Evolutionary conservation across 2,888 invertebrate genomes (phyloP).

Genomic region (Trachelus tabidus): DNA sequence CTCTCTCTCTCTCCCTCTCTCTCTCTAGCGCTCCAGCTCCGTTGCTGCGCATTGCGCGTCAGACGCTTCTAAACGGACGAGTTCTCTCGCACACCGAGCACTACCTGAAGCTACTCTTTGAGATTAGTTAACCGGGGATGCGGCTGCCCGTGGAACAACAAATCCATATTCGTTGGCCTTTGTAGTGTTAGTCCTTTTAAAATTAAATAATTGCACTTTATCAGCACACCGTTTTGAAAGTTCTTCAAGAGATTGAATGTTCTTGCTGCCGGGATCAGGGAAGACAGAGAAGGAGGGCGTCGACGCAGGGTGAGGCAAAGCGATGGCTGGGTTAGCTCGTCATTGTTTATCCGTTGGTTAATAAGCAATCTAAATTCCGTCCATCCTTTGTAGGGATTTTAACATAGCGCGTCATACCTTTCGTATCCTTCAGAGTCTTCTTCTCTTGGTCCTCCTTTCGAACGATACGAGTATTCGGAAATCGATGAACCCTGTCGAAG

Average conservation of each 20-base stretch:
- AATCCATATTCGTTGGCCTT: constrained; percentile 53
- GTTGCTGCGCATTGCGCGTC: no score
- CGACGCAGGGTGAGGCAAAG: not conserved
- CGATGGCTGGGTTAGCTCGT: not conserved
- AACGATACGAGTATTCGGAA: no score
- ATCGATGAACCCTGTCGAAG: no score
- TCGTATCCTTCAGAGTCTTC: no score
- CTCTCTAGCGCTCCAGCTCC: no score
- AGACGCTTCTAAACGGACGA: no score
- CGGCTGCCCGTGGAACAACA: constrained; percentile 49
- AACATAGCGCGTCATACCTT: no score
- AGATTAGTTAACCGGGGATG: constrained; percentile 36
- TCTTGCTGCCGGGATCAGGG: not conserved
- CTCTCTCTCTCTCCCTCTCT: no score
- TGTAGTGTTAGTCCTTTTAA: constrained; percentile 40
- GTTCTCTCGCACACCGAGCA: no score
- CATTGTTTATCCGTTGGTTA: constrained; percentile 60
- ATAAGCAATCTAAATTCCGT: constrained; percentile 65
- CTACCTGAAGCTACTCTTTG: constrained; percentile 25
- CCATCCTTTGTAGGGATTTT: constrained; percentile 40
- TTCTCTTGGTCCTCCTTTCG: no score
- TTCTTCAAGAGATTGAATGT: not conserved
- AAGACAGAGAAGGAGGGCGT: not conserved
- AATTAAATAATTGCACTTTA: constrained; percentile 55
- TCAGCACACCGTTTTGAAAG: constrained; percentile 20